Base-by-base conservation (phyloP, 2,797 vertebrate genomes). In the Pitangus sulphuratus region DNA sequence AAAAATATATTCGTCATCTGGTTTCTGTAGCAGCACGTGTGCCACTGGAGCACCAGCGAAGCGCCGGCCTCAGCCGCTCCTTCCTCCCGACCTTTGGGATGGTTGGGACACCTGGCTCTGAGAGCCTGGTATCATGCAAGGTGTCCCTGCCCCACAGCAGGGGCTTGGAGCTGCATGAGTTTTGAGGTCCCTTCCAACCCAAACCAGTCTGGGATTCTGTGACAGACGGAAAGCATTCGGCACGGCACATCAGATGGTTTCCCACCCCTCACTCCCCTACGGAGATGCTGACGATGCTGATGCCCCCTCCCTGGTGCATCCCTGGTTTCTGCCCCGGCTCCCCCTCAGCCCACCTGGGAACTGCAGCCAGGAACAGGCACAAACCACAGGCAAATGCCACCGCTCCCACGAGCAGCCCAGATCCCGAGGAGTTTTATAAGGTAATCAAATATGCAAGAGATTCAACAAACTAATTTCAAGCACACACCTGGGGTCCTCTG, bases 401-500 rank as follows among this genome's bases (percentile, higher is more conserved):
- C 8, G 18, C 69, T 48, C 68, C 78, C 33, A 26, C 1, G 4
- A 77, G 60, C 18, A 2, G 71, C 79, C 86, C 47, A 37, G 97
- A 95, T 97, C 92, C 96, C 88, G 87, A 97, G 97, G 96, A 98
- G 97, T 98, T 94, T 97, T 97, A 96, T 86, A 97, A 98, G 98
- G 97, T 97, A 98, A 98, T 99, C 98, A 98, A 98, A 98, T 98
- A 98, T 98, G 98, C 98, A 98, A 98, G 90, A 98, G 98, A 98
- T 98, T 97, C 98, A 98, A 98, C 98, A 98, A 98, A 97, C 96
- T 92, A 77, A 87, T 98, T 97, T 98, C 94, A 91, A 96, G 97
- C 95, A 95, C 97, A 98, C 98, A 99, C 98, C 98, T 99, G 99
- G 98, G 98, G 98, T 98, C 98, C 97, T 92, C 77, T 96, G 97